These are phyloP conservation scores for Eilema sororculum DNA, from an alignment of 2,888 invertebrate genomes.

Conservation along the genomic window DNA sequence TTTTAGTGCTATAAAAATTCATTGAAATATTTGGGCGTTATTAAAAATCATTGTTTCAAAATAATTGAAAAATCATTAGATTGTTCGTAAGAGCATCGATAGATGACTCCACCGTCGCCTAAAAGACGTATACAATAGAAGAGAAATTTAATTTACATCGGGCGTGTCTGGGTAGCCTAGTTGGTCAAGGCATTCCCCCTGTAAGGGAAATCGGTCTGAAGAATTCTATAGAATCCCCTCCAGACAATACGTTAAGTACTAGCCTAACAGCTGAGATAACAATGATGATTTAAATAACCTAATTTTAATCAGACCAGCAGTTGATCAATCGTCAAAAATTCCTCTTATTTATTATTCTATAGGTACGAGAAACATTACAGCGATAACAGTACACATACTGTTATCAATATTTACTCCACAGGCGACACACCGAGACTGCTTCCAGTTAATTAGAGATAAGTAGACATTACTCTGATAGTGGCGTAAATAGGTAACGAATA, in stretches of 20 bases:
- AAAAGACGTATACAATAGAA: no score
- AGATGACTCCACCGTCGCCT: no score
- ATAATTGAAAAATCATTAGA: no score
- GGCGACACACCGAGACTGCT: constrained; percentile 13
- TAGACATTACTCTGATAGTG: constrained; percentile 6
- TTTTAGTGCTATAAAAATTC: no score
- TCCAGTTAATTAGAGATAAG: constrained; percentile 18
- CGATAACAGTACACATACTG: constrained; percentile 11
- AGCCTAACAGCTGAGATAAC: not conserved
- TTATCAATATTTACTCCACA: constrained; percentile 19
- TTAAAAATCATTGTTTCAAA: no score
- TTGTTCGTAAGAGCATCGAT: no score
- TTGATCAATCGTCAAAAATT: not conserved
- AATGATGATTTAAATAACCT: not conserved
- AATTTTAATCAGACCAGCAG: not conserved
- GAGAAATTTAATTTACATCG: no score
- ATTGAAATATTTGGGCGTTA: no score
- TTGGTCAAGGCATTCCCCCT: no score
- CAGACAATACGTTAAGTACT: not conserved
- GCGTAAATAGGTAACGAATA: not conserved
- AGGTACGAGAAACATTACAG: constrained; percentile 15
- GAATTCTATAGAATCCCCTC: no score
- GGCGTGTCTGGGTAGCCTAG: no score
- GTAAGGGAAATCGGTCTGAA: no score
- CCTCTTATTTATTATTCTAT: constrained; percentile 3